Conservation (phyloP, 1,140 invertebrate species). For the Drosophila arawakana region DNA sequence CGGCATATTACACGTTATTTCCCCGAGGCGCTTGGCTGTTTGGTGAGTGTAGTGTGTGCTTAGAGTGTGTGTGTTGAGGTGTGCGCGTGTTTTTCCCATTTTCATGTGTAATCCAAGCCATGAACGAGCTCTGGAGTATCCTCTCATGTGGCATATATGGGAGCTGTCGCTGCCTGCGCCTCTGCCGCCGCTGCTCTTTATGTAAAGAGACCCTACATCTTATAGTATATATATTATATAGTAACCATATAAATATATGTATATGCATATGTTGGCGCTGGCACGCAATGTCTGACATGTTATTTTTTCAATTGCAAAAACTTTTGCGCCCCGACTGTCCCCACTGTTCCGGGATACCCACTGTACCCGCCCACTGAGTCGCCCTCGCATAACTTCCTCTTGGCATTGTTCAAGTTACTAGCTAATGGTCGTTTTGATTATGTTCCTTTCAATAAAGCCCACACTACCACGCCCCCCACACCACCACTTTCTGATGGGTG, state of each 20-base stretch:
- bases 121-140: constrained; percentile 62
- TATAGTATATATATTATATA: constrained; percentile 9
- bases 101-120: constrained; percentile 53
- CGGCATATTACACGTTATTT: constrained; percentile 47
- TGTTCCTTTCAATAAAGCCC: constrained; percentile 49
- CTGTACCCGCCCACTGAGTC: neutral
- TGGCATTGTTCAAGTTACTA: constrained; percentile 51
- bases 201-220: constrained; percentile 49
- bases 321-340: neutral
- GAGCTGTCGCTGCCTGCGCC: neutral
- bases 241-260: neutral
- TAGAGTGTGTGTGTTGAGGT: constrained; percentile 24
- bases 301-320: constrained; percentile 61
- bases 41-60: constrained; percentile 8
- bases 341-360: neutral
- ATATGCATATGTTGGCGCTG: constrained; percentile 16
- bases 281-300: constrained; percentile 48
- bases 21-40: neutral
- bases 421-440: constrained; percentile 79
- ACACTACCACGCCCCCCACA: neutral
- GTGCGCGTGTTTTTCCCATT: constrained; percentile 53
- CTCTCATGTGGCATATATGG: constrained; percentile 11
- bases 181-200: constrained; percentile 10
- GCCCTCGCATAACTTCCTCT: neutral
- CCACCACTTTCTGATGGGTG: constrained; percentile 26